phyloP scores from a whole-genome alignment of 2,113 vertebrate genomes.

The Neotragus pygmaeus region DNA sequence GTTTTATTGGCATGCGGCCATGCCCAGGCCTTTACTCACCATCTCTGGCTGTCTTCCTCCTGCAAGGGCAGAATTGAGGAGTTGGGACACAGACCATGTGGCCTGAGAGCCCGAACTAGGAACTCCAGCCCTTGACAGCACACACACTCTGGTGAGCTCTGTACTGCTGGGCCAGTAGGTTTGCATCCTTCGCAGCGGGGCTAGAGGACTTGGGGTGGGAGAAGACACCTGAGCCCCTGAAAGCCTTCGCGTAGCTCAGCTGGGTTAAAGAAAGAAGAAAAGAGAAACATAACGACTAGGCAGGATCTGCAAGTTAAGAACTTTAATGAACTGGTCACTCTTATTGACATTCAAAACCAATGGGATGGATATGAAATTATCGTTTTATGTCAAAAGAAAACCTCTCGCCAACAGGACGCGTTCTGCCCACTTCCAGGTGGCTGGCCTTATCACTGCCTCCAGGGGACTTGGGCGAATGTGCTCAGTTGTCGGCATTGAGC shows the following conservation, averaged over 20 bases:
- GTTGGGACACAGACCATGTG: neutral
- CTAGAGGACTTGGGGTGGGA: neutral
- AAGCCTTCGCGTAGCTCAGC: neutral
- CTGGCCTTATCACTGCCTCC: neutral
- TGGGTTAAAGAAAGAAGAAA: neutral
- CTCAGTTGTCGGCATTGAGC: neutral
- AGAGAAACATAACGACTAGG: neutral
- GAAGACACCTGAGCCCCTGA: neutral
- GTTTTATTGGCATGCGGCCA: neutral
- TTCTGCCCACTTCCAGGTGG: neutral
- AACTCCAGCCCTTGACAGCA: neutral
- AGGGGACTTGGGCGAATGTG: neutral
- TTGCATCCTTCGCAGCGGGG: neutral
- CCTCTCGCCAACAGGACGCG: neutral
- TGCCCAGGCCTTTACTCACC: neutral
- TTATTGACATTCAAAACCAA: neutral
- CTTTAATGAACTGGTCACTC: neutral
- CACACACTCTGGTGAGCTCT: neutral
- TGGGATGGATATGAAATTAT: neutral
- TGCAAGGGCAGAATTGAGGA: neutral
- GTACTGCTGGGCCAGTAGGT: neutral
- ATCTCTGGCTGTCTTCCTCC: neutral
- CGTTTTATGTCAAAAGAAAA: neutral
- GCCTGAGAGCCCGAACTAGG: neutral
- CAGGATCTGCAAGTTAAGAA: neutral